Evolutionary conservation across 2,888 invertebrate species (phyloP).

Genomic region (Caprella mutica): DNA sequence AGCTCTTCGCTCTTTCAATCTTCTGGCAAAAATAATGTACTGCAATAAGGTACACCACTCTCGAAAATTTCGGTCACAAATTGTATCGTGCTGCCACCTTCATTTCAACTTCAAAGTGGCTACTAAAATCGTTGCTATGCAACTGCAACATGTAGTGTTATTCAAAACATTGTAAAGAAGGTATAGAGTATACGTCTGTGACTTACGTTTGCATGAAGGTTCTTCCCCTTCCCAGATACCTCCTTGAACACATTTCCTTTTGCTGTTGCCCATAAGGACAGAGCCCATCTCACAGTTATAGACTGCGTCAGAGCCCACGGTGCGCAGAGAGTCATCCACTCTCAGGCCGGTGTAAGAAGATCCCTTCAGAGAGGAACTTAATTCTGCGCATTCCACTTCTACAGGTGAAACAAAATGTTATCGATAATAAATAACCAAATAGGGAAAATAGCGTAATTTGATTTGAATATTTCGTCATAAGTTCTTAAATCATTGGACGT

Average conservation of each 20-base stretch:
- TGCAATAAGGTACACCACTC: too few species aligned
- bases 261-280: conserved; percentile 61
- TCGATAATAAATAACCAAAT: background rate
- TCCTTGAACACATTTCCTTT: conserved; percentile 58
- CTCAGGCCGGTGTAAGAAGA: background rate
- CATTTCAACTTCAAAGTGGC: too few species aligned
- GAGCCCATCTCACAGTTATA: conserved; percentile 79
- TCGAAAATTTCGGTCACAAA: too few species aligned
- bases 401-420: background rate
- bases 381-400: conserved; percentile 11
- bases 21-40: too few species aligned
- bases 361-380: background rate
- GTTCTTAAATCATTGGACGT: too few species aligned
- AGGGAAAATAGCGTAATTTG: background rate
- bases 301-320: conserved; percentile 59
- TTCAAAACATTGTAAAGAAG: background rate
- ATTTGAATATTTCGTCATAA: background rate
- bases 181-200: background rate
- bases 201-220: conserved; percentile 70
- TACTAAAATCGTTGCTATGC: too few species aligned
- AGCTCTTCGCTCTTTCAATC: too few species aligned
- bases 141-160: too few species aligned
- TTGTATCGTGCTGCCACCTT: too few species aligned
- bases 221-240: conserved; percentile 75
- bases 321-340: conserved; percentile 13